Base-by-base conservation (phyloP, 1,140 invertebrate genomes). In the Choristoneura fumiferana region DNA sequence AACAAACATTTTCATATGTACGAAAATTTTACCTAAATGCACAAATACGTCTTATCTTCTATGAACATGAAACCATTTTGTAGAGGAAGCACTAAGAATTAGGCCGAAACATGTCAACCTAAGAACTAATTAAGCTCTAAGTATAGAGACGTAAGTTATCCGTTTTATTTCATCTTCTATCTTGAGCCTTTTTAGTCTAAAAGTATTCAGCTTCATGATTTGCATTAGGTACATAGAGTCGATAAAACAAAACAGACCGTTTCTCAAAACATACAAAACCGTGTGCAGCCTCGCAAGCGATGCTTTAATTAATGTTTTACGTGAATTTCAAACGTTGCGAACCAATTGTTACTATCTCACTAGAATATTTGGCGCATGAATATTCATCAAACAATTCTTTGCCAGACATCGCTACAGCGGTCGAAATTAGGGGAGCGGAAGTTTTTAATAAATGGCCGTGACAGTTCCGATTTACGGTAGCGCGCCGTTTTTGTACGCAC, bases 391-490 rank as follows among this genome's bases (percentile, higher is more conserved):
- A 61, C 56, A 59, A 62, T 66, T 66, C 53, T 58, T 60, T 62
- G 63, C 34, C 59, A 29, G 58, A 18, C 14, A 34, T 29, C 6
- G 22, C 10, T n/a, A 9, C 54, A 35, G 43, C 45, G 34, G 58
- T 14, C 13, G 52, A 37, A 60, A 62, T 62, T 57, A 40, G 60
- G 55, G 58, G 34, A 33, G 38, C 54, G 52, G 56, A 52, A 57
- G 56, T 58, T 68, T 65, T 67, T 62, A 59, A 62, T 62, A 62
- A 70, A 63, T 66, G 64, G 45, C 39, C 33, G 35, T 58, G 66
- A 62, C 63, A 59, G 57, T 64, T 65, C 61, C 69, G 61, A 71
- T 68, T 72, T 69, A 65, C 57, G 57, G 54, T 18, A 36, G 34
- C 18, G 49, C 36, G 10, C 15, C 17, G 43, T 17, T 6, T 29